Percentiles rank a stretch among this genome's conserved stretches.
phyloP scores from a whole-genome alignment of 2,113 vertebrate genomes.

The Hippocampus mohnikei region DNA sequence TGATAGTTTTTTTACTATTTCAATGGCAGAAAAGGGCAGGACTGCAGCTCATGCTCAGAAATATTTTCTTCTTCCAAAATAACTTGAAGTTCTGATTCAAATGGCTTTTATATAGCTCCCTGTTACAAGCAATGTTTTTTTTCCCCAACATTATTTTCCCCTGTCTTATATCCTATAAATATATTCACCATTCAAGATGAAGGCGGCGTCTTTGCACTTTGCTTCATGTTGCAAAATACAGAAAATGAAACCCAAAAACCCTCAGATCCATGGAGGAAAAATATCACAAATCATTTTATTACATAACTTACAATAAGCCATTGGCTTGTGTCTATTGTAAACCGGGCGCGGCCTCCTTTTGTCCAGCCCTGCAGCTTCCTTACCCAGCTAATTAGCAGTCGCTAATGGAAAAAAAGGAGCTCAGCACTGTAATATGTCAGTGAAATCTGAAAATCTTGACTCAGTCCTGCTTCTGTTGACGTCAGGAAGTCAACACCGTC shows the following conservation, averaged over 20 bases:
- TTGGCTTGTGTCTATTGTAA: not conserved
- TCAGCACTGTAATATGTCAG: not conserved
- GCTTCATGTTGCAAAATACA: not conserved
- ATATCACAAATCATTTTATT: not conserved
- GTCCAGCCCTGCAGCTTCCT: constrained; percentile 4
- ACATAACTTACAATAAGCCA: not conserved
- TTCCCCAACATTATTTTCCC: not conserved
- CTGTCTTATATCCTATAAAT: not conserved
- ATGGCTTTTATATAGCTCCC: too few relatives aligned
- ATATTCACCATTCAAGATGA: not conserved
- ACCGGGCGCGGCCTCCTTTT: not conserved
- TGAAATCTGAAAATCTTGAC: not conserved
- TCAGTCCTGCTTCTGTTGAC: not conserved
- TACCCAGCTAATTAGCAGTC: not conserved
- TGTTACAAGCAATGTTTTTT: not conserved
- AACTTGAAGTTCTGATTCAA: too few relatives aligned
- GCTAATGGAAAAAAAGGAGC: not conserved
- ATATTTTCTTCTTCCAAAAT: too few relatives aligned
- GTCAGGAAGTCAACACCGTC: constrained; percentile 3
- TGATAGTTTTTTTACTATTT: too few relatives aligned
- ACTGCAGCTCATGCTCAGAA: too few relatives aligned
- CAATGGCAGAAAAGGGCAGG: too few relatives aligned
- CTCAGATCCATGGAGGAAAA: not conserved
- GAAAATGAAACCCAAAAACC: not conserved
- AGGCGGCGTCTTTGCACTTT: not conserved